phyloP scores from a whole-genome alignment of 2,797 vertebrate genomes.

The Tadarida brasiliensis region DNA sequence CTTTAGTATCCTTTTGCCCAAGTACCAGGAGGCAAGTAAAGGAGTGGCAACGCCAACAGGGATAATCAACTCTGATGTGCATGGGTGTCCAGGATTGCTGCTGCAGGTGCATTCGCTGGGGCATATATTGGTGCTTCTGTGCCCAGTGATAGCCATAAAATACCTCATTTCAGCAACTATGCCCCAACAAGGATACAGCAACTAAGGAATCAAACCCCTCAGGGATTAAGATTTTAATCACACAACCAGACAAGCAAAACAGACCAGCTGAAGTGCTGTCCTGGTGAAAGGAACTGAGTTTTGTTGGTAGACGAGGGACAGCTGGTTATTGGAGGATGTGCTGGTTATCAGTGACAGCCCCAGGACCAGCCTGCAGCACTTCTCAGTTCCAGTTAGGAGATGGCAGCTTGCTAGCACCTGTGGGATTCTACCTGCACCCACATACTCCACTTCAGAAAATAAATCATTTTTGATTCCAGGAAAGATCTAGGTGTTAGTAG shows the following conservation, averaged over 20 bases:
- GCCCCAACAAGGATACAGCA: neutral
- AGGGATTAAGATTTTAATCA: neutral
- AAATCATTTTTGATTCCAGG: neutral
- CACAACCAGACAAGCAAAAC: neutral
- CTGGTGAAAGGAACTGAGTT: neutral
- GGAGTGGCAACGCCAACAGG: neutral
- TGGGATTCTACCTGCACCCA: neutral
- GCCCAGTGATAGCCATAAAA: rapidly evolving
- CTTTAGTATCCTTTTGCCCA: neutral
- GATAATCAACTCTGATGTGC: neutral
- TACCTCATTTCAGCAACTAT: neutral
- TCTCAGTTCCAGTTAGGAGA: neutral
- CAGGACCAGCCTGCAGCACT: rapidly evolving
- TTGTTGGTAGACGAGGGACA: no score
- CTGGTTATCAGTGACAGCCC: no score
- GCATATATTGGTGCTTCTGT: neutral
- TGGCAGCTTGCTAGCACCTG: neutral
- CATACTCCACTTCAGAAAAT: neutral
- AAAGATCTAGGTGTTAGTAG: neutral
- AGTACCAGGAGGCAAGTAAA: neutral
- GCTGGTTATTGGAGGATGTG: no score
- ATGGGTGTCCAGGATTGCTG: neutral
- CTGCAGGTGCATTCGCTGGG: neutral
- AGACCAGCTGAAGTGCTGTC: neutral
- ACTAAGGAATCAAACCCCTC: neutral